Percentiles rank a stretch among this genome's conserved stretches.
Conservation (phyloP, 2,797 vertebrate species). For the Esox lucius region DNA sequence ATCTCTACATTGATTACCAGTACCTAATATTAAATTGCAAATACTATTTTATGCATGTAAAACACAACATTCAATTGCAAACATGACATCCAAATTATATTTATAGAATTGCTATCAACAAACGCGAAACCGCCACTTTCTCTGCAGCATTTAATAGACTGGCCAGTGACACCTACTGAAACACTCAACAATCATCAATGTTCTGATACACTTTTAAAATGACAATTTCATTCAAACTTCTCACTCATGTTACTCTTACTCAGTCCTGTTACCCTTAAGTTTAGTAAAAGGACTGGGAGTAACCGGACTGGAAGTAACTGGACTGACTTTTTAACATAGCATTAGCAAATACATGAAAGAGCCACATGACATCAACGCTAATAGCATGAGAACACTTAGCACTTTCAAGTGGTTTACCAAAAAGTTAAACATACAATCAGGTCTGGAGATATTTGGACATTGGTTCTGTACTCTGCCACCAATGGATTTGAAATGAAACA, state of each 20-base stretch:
- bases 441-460: no score
- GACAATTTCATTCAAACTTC: background rate
- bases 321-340: slow-evolving; percentile 16
- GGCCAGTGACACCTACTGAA: no score
- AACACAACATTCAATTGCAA: slow-evolving; percentile 4
- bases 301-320: background rate
- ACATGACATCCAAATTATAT: background rate
- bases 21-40: background rate
- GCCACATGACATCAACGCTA: slow-evolving; percentile 13
- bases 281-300: no score
- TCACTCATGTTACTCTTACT: slow-evolving; percentile 9
- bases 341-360: slow-evolving; percentile 18
- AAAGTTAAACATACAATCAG: no score
- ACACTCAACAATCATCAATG: no score
- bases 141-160: no score
- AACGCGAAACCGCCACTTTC: no score
- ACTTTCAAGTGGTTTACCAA: no score
- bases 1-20: slow-evolving; percentile 3
- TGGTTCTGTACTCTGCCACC: no score
- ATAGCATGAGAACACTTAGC: background rate
- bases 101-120: no score
- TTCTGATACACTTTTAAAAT: no score
- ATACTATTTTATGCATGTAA: background rate
- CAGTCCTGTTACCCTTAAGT: background rate
- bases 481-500: no score